Percentiles rank a stretch among this genome's conserved stretches.
phyloP scores from a whole-genome alignment of 2,113 vertebrate species.

The Regulus satrapa region DNA sequence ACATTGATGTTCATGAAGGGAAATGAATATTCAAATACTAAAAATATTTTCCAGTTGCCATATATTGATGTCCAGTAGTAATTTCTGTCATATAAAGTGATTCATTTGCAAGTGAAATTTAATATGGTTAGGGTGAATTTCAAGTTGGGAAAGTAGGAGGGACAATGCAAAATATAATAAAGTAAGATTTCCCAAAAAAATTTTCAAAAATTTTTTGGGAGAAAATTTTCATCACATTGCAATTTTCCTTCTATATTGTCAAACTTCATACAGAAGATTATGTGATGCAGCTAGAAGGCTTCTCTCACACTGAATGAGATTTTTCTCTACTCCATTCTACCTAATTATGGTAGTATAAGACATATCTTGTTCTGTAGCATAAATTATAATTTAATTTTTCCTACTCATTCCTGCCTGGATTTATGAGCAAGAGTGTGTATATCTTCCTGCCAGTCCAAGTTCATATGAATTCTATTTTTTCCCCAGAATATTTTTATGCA shows the following conservation, averaged over 20 bases:
- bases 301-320: neutral
- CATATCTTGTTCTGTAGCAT: accelerated
- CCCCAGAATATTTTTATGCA: neutral
- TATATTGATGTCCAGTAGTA: neutral
- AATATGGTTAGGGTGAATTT: neutral
- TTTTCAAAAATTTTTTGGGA: neutral
- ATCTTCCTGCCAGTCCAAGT: neutral
- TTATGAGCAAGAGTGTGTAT: neutral
- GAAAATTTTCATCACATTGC: neutral
- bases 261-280: neutral
- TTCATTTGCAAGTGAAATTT: neutral
- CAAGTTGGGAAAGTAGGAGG: neutral
- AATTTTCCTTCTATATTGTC: neutral
- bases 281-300: neutral
- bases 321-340: neutral
- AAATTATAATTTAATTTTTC: neutral
- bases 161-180: neutral
- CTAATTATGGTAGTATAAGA: neutral
- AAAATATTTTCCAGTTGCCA: neutral
- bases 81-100: neutral
- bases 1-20: neutral
- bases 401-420: neutral
- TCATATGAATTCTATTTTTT: neutral
- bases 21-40: neutral
- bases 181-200: neutral